Base-by-base conservation (phyloP, 2,888 invertebrate species). In the Chaitophorus viminalis region DNA sequence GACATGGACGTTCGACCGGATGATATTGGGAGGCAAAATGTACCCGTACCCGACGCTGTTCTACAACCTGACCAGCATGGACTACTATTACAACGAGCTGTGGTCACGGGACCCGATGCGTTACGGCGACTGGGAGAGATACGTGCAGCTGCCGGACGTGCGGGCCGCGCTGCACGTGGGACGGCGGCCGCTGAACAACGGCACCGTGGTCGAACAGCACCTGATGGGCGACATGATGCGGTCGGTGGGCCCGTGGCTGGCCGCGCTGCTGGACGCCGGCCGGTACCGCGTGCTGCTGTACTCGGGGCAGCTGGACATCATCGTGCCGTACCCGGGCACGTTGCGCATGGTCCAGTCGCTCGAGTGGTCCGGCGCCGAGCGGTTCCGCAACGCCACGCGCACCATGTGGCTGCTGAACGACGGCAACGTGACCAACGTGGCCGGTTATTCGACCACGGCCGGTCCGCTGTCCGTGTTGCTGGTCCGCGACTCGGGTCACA, bases 281-380 rank as follows among this genome's bases (percentile, higher is more conserved):
- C 21, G 25, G n/a, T 87, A 86, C 72, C 86, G 82, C 29, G 87
- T 87, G 18, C 78, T 89, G 18, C n/a, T 89, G 72, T 89, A 89
- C 91, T 97, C 95, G 91, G 98, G 98, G 0, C 97, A 98, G 91
- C 91, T 98, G 89, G 98, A 98, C 91, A 95, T 98, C n/a, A 96
- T 98, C 89, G 96, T 97, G 0, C 96, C 97, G 0, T 96, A 97
- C 91, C 96, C 54, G 18, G 87, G 87, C 33, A 87, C 87, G 74
- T 46, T 74, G 87, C 60, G 65, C 31, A 60, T 81, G 81, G 87
- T 65, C 2, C 25, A 39, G 3, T 72, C 81, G 31, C 39, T 87
- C 31, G 3, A 46, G 46, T 87, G 87, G 87, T 79, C 74, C 17
- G 87, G 87, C 21, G 74, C 81, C 31, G 79, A 74, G 11, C 25